Evolutionary conservation across 2,797 vertebrate species (phyloP).

Genomic region (Enteromius afrohamiltoni): DNA sequence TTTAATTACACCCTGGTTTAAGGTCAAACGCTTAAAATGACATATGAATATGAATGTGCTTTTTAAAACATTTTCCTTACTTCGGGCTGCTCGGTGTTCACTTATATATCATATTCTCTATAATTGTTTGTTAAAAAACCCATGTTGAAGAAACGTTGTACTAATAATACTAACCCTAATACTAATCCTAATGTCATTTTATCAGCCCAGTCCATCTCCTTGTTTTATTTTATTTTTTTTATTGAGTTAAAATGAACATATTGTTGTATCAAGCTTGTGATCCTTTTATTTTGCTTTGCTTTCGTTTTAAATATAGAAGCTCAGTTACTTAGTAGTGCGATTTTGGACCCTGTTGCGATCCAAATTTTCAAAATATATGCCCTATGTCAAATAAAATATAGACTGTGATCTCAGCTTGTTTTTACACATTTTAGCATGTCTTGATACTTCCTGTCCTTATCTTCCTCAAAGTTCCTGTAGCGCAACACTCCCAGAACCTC

Average conservation of each 20-base stretch:
- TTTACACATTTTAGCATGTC: background rate
- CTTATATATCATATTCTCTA: background rate
- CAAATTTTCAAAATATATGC: background rate
- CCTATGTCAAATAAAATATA: background rate
- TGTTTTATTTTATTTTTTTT: background rate
- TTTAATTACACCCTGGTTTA: background rate
- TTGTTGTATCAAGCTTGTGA: background rate
- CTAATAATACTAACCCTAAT: too few relatives aligned
- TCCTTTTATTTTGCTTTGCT: background rate
- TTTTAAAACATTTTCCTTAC: background rate
- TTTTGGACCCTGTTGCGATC: background rate
- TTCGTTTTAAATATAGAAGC: background rate
- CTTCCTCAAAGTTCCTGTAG: conserved; percentile 1
- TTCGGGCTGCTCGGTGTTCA: background rate
- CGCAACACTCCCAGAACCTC: conserved; percentile 23
- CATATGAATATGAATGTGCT: background rate
- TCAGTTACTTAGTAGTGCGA: background rate
- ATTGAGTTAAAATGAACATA: background rate
- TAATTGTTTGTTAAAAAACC: background rate
- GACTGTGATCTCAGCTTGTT: background rate
- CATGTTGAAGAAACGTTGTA: background rate
- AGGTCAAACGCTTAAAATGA: background rate
- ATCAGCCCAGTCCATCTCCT: background rate
- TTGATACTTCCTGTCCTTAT: conserved; percentile 27
- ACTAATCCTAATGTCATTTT: background rate